Evolutionary conservation across 2,797 vertebrate species (phyloP).

Genomic region (Tokudaia muenninki): DNA sequence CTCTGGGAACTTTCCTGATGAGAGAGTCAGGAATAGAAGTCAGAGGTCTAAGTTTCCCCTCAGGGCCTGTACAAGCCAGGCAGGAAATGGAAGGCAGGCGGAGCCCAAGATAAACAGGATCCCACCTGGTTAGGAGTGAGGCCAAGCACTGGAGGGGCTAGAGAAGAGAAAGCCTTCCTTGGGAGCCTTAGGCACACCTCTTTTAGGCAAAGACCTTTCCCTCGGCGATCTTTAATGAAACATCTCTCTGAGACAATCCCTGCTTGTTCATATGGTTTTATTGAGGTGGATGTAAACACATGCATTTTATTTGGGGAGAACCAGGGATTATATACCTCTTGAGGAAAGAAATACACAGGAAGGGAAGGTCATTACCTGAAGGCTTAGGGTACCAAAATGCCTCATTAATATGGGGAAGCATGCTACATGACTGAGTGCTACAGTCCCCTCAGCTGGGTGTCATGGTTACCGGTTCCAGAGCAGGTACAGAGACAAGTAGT

Average conservation of each 20-base stretch:
- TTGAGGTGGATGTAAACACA: neutral
- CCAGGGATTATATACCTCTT: neutral
- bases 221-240: neutral
- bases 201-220: neutral
- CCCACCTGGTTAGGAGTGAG: neutral
- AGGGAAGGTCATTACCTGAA: neutral
- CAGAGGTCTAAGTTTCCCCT: neutral
- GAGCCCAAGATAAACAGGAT: neutral
- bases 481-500: neutral
- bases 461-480: neutral
- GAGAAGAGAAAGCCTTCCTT: neutral
- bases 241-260: neutral
- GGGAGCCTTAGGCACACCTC: neutral
- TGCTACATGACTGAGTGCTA: neutral
- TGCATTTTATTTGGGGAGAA: neutral
- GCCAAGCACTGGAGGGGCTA: neutral
- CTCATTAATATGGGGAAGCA: neutral
- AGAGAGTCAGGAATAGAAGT: neutral
- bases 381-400: neutral
- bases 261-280: neutral
- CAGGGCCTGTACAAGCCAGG: neutral
- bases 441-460: neutral
- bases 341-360: neutral
- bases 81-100: neutral
- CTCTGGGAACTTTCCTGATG: neutral